These are phyloP conservation scores for Boloria euphrosyne DNA, from an alignment of 2,888 invertebrate genomes.

Conservation along the genomic window DNA sequence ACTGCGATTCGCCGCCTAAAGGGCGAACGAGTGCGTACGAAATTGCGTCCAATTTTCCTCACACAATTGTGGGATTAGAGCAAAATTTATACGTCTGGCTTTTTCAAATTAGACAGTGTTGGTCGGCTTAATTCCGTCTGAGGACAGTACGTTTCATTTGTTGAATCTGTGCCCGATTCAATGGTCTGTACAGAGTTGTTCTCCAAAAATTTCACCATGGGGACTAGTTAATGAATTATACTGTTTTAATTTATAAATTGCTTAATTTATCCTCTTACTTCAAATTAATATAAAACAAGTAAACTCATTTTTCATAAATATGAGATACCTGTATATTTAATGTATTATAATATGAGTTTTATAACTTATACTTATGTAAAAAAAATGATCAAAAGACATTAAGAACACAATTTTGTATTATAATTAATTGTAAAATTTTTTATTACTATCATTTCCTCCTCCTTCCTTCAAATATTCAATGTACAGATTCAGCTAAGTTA, in stretches of 20 bases:
- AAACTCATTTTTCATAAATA: no score
- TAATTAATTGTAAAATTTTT: no score
- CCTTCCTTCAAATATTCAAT: no score
- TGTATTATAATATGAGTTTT: no score
- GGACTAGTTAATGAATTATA: not conserved
- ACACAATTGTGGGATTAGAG: constrained; percentile 76
- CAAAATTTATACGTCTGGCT: constrained; percentile 79
- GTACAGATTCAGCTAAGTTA: no score
- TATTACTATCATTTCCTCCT: no score
- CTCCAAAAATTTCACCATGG: constrained; percentile 22
- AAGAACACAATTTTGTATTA: no score
- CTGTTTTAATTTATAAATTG: not conserved
- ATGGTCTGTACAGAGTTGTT: constrained; percentile 37
- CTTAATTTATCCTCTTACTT: no score
- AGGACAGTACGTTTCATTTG: constrained; percentile 63
- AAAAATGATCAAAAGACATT: no score
- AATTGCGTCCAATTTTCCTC: constrained; percentile 75
- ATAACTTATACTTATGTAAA: no score
- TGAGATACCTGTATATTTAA: no score
- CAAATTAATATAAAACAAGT: no score
- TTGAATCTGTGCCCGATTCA: constrained; percentile 53
- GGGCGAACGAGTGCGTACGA: constrained; percentile 54
- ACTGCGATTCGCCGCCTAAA: constrained; percentile 69
- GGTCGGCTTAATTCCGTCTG: constrained; percentile 65
- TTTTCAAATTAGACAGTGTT: constrained; percentile 74